phyloP scores from a whole-genome alignment of 2,888 invertebrate species.

The Drosophila siamana region DNA sequence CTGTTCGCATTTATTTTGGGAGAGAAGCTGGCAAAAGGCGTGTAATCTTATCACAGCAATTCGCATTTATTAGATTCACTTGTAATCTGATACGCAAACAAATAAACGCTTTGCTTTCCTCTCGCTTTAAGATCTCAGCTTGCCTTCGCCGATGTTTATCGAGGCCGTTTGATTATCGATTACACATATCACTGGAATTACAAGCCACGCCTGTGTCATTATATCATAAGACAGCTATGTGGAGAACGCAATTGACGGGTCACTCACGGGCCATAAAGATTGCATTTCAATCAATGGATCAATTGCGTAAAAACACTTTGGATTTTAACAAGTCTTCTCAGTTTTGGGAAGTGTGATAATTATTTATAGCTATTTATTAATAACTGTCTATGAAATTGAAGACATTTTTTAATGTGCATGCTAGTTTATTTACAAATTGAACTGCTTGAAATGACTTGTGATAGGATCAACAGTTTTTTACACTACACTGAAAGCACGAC shows the following conservation, averaged over 20 bases:
- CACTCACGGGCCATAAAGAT: slow-evolving; percentile 35
- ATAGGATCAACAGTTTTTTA: background rate
- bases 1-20: background rate
- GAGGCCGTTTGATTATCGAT: slow-evolving; percentile 33
- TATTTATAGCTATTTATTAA: too few species aligned
- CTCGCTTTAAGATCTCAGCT: slow-evolving; percentile 44
- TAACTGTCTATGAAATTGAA: too few species aligned
- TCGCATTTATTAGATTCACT: slow-evolving; percentile 8
- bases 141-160: slow-evolving; percentile 11
- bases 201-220: slow-evolving; percentile 24
- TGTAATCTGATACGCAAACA: slow-evolving; percentile 4
- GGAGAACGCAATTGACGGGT: slow-evolving; percentile 22
- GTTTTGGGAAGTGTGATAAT: background rate
- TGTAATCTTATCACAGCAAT: slow-evolving; percentile 38
- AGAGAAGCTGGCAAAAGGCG: background rate
- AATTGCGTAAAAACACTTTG: background rate
- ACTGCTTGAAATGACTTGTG: background rate
- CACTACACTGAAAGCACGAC: background rate
- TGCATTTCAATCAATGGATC: slow-evolving; percentile 40
- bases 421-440: background rate
- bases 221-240: slow-evolving; percentile 49
- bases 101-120: background rate
- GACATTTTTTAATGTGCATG: too few species aligned
- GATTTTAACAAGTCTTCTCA: background rate
- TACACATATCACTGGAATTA: slow-evolving; percentile 34